Evolutionary conservation across 2,888 invertebrate genomes (phyloP), one percentile per base, ranked within the genome.

Genomic region (Sinohyriopsis cumingii): DNA sequence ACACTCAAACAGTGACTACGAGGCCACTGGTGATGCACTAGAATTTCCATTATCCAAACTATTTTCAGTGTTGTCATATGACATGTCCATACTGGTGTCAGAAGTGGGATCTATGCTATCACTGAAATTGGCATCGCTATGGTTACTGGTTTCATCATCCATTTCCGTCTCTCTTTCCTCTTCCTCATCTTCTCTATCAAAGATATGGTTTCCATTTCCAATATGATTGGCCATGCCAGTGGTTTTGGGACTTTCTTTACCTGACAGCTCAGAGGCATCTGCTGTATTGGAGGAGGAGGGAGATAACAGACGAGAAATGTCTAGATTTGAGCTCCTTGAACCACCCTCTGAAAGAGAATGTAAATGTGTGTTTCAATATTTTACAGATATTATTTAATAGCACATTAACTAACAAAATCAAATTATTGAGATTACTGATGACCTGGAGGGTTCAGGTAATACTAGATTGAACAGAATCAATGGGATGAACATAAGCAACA

Each of bases 111-210:
- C 77, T 33, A 79, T 74, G 33, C 69, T 73, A 62, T 82, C 80
- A 79, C 82, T 82, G 62, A 78, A 59, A 70, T 82, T 77, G 65
- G 75, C 81, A 62, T 82, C 82, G 77, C 80, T 81, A 72, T 77
- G 72, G 72, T 72, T 71, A 68, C 69, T 69, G 56, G 64, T 62
- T 56, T 72, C 74, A 56, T 65, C 73, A 22, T 73, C 71, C 33
- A 67, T 64, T 59, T 77, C 75, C 59, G 69, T 28, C 71, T 73
- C 70, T 45, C 71, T 73, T 57, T 73, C 63, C 61, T 78, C 78
- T 55, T 75, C 75, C n/a, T 33, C 55, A 24, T 78, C 75, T 68
- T 73, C 74, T n/a, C 73, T 73, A 63, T 75, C 77, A 69, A 75
- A 75, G 45, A n/a, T 25, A 59, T 64, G 63, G n/a, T 57, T 45